Evolutionary conservation across 2,888 invertebrate genomes (phyloP), one percentile per base, ranked within the genome.

Genomic region (Lepidocyrtoides sp.): DNA sequence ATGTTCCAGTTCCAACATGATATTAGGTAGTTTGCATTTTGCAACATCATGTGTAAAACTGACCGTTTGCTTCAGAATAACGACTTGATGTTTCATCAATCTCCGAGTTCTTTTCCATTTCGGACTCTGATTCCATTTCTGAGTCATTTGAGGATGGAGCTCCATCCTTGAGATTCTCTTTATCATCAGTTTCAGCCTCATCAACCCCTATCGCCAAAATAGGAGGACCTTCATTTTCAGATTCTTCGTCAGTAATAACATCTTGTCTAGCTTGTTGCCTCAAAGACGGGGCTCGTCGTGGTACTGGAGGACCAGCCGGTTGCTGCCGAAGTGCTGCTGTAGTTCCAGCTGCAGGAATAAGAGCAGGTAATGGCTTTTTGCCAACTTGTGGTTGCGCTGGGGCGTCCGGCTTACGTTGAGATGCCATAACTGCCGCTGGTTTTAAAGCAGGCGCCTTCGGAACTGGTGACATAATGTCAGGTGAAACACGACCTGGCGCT

Each of bases 91-190:
- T 77, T 12, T 89, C 89, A 32, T 89, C 89, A 17, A 83, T 83
- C 63, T 89, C 89, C 0, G 83, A 75, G 12, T 63, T 63, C 29
- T 77, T 83, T 69, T 89, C 89, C 81, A 89, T 81, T 32, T 89
- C 89, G 2, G 89, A 89, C 32, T 89, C 89, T 23, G 72, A 72
- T 3, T 60, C 89, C 66, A 54, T 29, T 48, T 84, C 89, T 7
- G 89, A 89, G 14, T 36, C 83, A 23, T 83, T 89, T 1, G 89
- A 77, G 0, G 89, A 89, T 20, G 14, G 12, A n/a, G 77, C 63
- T 0, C 72, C 54, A 4, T 89, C 89, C 51, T 89, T 89, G 14
- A 77, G 63, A 79, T 92, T 93, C 75, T 93, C 93, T 77, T 92
- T 93, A 26, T 93, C 92, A 10, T 89, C 89, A 26, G 86, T 77